phyloP scores from a whole-genome alignment of 2,113 vertebrate genomes.

The Tachysurus fulvidraco region DNA sequence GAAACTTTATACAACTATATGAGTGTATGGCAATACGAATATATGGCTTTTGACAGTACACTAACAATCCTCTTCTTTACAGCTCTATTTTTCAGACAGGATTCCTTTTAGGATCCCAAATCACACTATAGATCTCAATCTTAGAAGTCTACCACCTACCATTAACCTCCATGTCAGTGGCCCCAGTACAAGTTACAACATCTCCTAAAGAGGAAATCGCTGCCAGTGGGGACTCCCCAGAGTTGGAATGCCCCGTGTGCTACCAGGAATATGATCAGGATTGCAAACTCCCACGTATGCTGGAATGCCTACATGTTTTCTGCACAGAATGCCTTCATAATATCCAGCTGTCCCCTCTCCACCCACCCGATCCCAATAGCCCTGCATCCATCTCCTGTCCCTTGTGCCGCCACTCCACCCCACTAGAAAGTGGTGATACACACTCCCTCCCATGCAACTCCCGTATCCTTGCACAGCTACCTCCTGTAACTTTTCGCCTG shows the following conservation, averaged over 20 bases:
- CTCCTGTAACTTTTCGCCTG: slow-evolving; percentile 60
- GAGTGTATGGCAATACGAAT: neutral
- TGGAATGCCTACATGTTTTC: slow-evolving; percentile 76
- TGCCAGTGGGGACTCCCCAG: slow-evolving; percentile 59
- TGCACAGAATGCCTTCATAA: slow-evolving; percentile 76
- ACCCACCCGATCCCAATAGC: slow-evolving; percentile 44
- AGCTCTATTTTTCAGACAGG: neutral
- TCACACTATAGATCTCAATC: neutral
- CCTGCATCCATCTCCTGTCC: slow-evolving; percentile 69
- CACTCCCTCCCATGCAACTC: slow-evolving; percentile 72
- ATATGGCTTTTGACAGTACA: neutral
- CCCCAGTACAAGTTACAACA: slow-evolving; percentile 41
- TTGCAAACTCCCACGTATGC: slow-evolving; percentile 72
- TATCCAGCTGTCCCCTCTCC: slow-evolving; percentile 66
- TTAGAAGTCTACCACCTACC: neutral
- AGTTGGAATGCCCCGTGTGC: slow-evolving; percentile 77
- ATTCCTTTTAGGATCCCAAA: neutral
- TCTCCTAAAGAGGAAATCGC: slow-evolving; percentile 30
- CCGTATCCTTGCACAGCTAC: slow-evolving; percentile 65
- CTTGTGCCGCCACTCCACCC: slow-evolving; percentile 74
- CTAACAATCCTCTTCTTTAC: neutral
- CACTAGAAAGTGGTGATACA: slow-evolving; percentile 59
- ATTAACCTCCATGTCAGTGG: slow-evolving; percentile 54
- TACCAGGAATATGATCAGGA: slow-evolving; percentile 77
- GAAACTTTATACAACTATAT: neutral